Percentiles rank a stretch among this genome's conserved stretches.
Conservation (phyloP, 92 coral and sea anemone genomes). For the Phenganax marumi region DNA sequence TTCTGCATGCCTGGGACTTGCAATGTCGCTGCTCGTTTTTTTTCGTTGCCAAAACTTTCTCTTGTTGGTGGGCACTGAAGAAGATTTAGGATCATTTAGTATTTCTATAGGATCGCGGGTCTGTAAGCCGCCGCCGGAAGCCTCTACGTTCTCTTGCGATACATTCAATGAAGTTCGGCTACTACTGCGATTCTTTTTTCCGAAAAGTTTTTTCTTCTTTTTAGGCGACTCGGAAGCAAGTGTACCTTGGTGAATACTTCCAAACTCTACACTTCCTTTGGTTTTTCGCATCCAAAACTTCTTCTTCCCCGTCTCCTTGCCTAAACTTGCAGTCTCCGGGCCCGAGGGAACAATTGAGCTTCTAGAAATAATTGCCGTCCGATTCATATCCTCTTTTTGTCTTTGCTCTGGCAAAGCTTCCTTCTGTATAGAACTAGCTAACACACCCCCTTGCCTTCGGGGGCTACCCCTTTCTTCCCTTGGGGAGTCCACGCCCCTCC, state of each 20-base stretch:
- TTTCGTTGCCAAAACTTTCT: slow-evolving; percentile 34
- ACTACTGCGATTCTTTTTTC: slow-evolving; percentile 9
- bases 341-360: background rate
- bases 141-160: slow-evolving; percentile 4
- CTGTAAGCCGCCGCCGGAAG: background rate
- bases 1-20: slow-evolving; percentile 8
- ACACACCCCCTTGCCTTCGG: background rate
- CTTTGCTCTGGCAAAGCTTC: slow-evolving; percentile 13
- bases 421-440: slow-evolving; percentile 21
- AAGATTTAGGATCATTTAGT: slow-evolving; percentile 14
- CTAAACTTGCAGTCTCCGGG: slow-evolving; percentile 13
- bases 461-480: background rate
- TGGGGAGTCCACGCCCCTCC: slow-evolving; percentile 21
- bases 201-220: slow-evolving; percentile 31
- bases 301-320: slow-evolving; percentile 4
- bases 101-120: background rate
- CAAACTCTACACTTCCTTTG: slow-evolving; percentile 11
- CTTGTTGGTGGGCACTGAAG: slow-evolving; percentile 10
- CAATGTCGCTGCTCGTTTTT: slow-evolving; percentile 19
- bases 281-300: slow-evolving; percentile 37
- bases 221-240: slow-evolving; percentile 22
- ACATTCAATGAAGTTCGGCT: slow-evolving; percentile 33
- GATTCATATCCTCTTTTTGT: background rate
- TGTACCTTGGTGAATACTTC: slow-evolving; percentile 6
- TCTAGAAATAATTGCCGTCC: background rate